Evolutionary conservation across 2,888 invertebrate species (phyloP).

Genomic region (Ichneumoninae sp.): DNA sequence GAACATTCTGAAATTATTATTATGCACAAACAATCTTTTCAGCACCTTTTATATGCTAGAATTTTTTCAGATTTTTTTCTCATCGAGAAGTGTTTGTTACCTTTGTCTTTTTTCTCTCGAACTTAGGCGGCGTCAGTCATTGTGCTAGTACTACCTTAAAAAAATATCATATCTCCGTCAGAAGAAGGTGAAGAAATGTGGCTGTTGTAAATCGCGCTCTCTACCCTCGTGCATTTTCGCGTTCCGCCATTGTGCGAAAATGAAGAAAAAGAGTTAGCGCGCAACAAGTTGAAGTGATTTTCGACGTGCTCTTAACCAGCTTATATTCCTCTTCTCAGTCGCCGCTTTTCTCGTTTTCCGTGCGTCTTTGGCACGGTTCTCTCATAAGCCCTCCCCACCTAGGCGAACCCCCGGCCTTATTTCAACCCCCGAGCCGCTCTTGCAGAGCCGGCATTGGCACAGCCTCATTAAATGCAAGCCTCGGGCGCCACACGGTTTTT

Average conservation of each 20-base stretch:
- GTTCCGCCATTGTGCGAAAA: neutral
- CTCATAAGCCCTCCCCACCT: conserved; percentile 16
- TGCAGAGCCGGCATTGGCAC: conserved; percentile 41
- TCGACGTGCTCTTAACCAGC: conserved; percentile 19
- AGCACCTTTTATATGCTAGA: no score
- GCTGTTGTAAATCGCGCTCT: neutral
- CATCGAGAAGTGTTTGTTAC: no score
- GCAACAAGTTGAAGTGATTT: conserved; percentile 70
- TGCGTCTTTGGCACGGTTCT: conserved; percentile 34
- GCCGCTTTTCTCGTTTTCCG: conserved; percentile 30
- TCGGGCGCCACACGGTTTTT: conserved; percentile 71
- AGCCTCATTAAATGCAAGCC: conserved; percentile 74
- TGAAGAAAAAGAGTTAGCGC: conserved; percentile 54
- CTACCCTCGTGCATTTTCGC: neutral
- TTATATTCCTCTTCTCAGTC: conserved; percentile 22
- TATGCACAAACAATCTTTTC: no score
- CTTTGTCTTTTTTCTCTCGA: no score
- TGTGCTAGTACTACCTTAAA: no score
- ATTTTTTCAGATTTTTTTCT: no score
- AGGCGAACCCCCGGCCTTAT: conserved; percentile 33
- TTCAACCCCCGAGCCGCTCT: conserved; percentile 34
- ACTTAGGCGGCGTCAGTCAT: no score
- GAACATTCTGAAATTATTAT: no score
- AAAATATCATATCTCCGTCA: no score
- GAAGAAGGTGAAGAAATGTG: neutral